Percentiles rank a stretch among this genome's conserved stretches.
Conservation (phyloP, 2,888 invertebrate species). For the Polydrusus pterygomalis region DNA sequence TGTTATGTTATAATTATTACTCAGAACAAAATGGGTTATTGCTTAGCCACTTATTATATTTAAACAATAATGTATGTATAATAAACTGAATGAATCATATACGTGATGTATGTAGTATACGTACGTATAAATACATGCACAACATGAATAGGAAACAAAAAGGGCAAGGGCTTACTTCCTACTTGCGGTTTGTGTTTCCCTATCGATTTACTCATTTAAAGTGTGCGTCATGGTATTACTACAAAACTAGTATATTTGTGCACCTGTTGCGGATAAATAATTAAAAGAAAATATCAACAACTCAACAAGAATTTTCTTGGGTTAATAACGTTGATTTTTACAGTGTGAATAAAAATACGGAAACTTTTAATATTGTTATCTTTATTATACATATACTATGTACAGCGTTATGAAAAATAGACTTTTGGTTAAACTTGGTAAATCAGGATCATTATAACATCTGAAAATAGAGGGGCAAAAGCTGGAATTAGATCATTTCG, state of each 20-base stretch:
- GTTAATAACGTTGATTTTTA: too few species aligned
- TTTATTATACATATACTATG: too few species aligned
- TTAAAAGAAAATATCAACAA: background rate
- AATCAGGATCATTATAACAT: too few species aligned
- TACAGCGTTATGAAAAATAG: too few species aligned
- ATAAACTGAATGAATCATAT: constrained; percentile 3
- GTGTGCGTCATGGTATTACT: constrained; percentile 1
- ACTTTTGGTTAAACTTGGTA: too few species aligned
- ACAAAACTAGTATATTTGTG: background rate
- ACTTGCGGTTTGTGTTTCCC: constrained; percentile 16
- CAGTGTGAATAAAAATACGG: too few species aligned
- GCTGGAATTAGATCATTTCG: too few species aligned
- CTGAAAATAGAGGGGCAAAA: too few species aligned
- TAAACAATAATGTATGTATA: constrained; percentile 9
- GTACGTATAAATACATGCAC: background rate
- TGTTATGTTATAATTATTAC: background rate
- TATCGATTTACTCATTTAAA: background rate
- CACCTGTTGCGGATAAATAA: background rate
- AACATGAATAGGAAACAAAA: background rate
- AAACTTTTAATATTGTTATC: too few species aligned
- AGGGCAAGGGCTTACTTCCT: constrained; percentile 16
- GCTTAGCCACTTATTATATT: constrained; percentile 25
- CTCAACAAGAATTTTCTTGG: too few species aligned
- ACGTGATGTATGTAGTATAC: background rate
- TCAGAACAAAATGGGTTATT: constrained; percentile 2